These are phyloP conservation scores for Ommatoiulus sabulosus DNA, from an alignment of 2,888 invertebrate species.

Conservation along the genomic window DNA sequence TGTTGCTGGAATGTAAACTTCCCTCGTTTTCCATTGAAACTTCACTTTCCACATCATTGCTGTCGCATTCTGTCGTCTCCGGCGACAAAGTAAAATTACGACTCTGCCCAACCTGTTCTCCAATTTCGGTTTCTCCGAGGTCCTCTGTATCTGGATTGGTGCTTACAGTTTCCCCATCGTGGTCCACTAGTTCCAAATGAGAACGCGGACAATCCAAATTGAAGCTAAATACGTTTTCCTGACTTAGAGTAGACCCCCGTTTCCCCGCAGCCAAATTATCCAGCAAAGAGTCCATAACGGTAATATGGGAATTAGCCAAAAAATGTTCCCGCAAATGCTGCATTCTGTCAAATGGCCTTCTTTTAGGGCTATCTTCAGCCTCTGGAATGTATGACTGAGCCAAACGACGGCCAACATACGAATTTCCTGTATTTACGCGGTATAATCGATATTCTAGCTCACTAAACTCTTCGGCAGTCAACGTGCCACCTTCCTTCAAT, in stretches of 20 bases:
- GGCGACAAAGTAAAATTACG: conserved; percentile 90
- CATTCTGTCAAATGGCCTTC: conserved; percentile 63
- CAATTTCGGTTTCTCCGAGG: conserved; percentile 72
- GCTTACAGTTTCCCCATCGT: conserved; percentile 66
- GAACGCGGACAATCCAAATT: conserved; percentile 47
- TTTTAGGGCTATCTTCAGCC: conserved; percentile 73
- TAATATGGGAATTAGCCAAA: conserved; percentile 32
- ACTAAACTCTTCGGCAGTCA: conserved; percentile 56
- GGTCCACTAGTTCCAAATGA: conserved; percentile 61
- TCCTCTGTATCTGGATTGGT: conserved; percentile 70
- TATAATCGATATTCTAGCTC: conserved; percentile 80
- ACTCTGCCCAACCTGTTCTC: conserved; percentile 75
- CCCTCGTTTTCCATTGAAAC: conserved; percentile 74
- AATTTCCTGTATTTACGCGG: conserved; percentile 77
- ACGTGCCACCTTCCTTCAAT: conserved; percentile 55
- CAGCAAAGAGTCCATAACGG: neutral
- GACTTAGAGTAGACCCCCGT: conserved; percentile 64
- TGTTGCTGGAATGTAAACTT: conserved; percentile 68
- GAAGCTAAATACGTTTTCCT: conserved; percentile 65
- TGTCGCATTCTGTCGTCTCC: conserved; percentile 93
- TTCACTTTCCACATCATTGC: conserved; percentile 88
- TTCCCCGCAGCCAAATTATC: neutral
- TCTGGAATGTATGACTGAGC: conserved; percentile 70
- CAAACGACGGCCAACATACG: conserved; percentile 81
- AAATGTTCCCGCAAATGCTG: conserved; percentile 54